Percentiles rank a stretch among this genome's conserved stretches.
phyloP scores from a whole-genome alignment of 2,888 invertebrate species.

The Drosophila algonquin region DNA sequence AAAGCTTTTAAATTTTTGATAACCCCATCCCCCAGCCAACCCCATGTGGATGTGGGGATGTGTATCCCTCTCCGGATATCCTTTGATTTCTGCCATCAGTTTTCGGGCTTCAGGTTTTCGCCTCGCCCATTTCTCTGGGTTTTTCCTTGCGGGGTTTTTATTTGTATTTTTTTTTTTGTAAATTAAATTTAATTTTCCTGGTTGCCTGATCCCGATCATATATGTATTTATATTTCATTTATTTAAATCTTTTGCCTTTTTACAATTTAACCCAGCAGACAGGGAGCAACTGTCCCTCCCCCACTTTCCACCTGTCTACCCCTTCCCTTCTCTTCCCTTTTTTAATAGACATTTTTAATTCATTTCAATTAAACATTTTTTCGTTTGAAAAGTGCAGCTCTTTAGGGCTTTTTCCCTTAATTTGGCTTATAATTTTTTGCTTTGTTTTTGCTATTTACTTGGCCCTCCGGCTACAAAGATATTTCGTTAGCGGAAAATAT shows the following conservation, averaged over 20 bases:
- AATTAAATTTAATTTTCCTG: constrained; percentile 58
- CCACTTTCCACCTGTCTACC: not conserved
- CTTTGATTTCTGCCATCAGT: constrained; percentile 62
- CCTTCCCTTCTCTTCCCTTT: not conserved
- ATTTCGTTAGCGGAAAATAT: constrained; percentile 13
- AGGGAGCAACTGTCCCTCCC: too few relatives aligned
- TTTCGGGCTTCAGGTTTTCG: constrained; percentile 4
- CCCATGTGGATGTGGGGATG: constrained; percentile 6
- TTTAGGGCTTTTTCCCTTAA: constrained; percentile 20
- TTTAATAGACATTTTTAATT: constrained; percentile 1
- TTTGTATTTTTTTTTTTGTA: constrained; percentile 26
- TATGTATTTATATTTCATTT: constrained; percentile 41
- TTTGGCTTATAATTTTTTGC: constrained; percentile 27
- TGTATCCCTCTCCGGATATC: constrained; percentile 18
- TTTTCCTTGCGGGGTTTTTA: constrained; percentile 2
- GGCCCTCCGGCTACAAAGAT: constrained; percentile 36
- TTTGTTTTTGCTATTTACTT: constrained; percentile 20
- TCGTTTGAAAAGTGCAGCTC: constrained; percentile 23
- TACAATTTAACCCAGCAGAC: constrained; percentile 14
- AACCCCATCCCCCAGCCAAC: constrained; percentile 1
- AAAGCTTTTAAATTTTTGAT: constrained; percentile 69
- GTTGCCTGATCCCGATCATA: too few relatives aligned
- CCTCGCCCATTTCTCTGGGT: not conserved
- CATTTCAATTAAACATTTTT: constrained; percentile 16
- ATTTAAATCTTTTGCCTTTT: constrained; percentile 16